Evolutionary conservation across 2,113 vertebrate genomes (phyloP), one percentile per base, ranked within the genome.

Genomic region (Sigmodon hispidus): DNA sequence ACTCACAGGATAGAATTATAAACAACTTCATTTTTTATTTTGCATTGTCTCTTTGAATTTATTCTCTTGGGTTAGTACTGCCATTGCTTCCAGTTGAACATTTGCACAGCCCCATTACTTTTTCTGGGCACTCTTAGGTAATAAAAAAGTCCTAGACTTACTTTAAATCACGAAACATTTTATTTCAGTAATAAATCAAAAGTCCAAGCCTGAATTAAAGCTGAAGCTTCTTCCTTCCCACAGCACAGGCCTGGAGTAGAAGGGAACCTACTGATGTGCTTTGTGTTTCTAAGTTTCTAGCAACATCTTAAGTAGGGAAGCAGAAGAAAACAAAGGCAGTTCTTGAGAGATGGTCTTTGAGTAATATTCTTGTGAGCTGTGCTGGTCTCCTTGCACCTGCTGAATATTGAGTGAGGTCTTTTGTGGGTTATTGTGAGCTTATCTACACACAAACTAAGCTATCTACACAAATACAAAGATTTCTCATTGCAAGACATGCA

Each of bases 1-100:
- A 95, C 36, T 96, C 94, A 94, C 55, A 11, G 67, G 15, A 43
- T 0, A 73, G 43, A 94, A 94, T 77, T 81, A 97, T 81, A 92
- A 97, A 93, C 94, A 92, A 93, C 93, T 97, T 96, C 94, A 90
- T 81, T 95, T 95, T 97, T 97, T 97, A 91, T 92, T 83, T 94
- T 52, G 24, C 43, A 81, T 70, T 61, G 36, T 93, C 89, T 94
- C 92, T 92, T 94, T 75, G 70, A 36, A 91, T 94, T 93, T 97
- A 85, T 90, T 97, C 87, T 93, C 31, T 94, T 76, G 72, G 59
- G 36, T 52, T 84, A 80, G 55, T 70, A 77, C 89, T 96, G 95
- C 75, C 40, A 89, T 83, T 95, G 63, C n/a, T 34, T 93, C 19
- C 73, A 96, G 76, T 92, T 85, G 79, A 96, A 96, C 89, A 95